Conservation (phyloP, 2,113 vertebrate genomes). For the Chlamydotis undulata region DNA sequence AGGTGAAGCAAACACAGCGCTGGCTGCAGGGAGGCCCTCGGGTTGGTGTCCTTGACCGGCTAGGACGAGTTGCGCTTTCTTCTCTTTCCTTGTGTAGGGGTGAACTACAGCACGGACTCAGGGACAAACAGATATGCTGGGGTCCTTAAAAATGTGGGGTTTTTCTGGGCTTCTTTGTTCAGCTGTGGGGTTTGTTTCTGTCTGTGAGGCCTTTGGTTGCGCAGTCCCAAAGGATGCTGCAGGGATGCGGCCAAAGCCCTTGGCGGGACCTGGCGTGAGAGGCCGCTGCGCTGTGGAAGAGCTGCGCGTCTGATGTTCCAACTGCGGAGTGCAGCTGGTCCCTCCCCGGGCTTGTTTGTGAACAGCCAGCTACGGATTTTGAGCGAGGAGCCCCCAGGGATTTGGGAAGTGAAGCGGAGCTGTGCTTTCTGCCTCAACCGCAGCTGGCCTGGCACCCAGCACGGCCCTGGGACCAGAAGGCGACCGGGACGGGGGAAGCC, state of each 20-base stretch:
- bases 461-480: not conserved
- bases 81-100: not conserved
- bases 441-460: not conserved
- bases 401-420: not conserved
- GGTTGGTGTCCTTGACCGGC: not conserved
- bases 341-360: not conserved
- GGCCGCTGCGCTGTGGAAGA: not conserved
- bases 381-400: not conserved
- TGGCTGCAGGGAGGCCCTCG: constrained; percentile 36
- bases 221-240: not conserved
- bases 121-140: constrained; percentile 22
- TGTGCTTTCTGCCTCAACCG: not conserved
- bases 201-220: not conserved
- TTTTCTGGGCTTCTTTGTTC: not conserved
- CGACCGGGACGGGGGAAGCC: not conserved
- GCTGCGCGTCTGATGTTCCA: not conserved
- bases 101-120: constrained; percentile 46
- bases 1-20: not conserved
- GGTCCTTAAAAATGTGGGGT: not conserved
- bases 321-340: not conserved
- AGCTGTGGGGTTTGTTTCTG: not conserved
- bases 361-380: not conserved
- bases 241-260: not conserved
- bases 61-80: not conserved
- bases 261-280: not conserved